These are phyloP conservation scores for Drosophila mimica DNA, from an alignment of 2,888 invertebrate species.

Conservation along the genomic window DNA sequence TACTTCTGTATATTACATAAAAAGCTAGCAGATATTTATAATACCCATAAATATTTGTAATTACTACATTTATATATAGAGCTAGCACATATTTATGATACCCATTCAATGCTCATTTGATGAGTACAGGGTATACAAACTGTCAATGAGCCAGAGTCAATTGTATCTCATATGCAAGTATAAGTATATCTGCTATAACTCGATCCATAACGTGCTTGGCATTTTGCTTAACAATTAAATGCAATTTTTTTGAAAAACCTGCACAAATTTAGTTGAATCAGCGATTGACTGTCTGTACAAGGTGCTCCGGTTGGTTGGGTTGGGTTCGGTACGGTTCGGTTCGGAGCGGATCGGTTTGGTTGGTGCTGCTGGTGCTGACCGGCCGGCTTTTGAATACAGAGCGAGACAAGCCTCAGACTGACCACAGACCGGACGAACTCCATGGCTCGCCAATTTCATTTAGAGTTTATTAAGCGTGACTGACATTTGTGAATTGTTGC, in stretches of 20 bases:
- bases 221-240: slow-evolving; percentile 79
- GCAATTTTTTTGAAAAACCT: slow-evolving; percentile 64
- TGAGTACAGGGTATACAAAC: slow-evolving; percentile 42
- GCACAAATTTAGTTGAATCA: slow-evolving; percentile 68
- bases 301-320: slow-evolving; percentile 58
- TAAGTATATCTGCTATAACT: slow-evolving; percentile 35
- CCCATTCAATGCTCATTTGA: not conserved
- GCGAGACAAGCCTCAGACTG: slow-evolving; percentile 43
- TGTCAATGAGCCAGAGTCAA: slow-evolving; percentile 68
- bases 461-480: slow-evolving; percentile 78
- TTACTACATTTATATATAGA: not conserved
- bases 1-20: not conserved
- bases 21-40: not conserved
- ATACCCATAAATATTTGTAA: too few relatives aligned
- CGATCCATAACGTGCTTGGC: slow-evolving; percentile 61
- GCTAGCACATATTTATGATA: not conserved
- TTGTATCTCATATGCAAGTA: slow-evolving; percentile 46
- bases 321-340: slow-evolving; percentile 25
- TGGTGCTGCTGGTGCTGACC: slow-evolving; percentile 45
- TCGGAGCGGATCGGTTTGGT: slow-evolving; percentile 17
- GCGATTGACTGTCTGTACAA: slow-evolving; percentile 58
- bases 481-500: slow-evolving; percentile 71
- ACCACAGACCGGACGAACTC: slow-evolving; percentile 62
- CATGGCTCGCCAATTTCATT: slow-evolving; percentile 71
- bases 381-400: slow-evolving; percentile 72